Conservation (phyloP, 1,140 invertebrate genomes). For the Tetraneura akinire region DNA sequence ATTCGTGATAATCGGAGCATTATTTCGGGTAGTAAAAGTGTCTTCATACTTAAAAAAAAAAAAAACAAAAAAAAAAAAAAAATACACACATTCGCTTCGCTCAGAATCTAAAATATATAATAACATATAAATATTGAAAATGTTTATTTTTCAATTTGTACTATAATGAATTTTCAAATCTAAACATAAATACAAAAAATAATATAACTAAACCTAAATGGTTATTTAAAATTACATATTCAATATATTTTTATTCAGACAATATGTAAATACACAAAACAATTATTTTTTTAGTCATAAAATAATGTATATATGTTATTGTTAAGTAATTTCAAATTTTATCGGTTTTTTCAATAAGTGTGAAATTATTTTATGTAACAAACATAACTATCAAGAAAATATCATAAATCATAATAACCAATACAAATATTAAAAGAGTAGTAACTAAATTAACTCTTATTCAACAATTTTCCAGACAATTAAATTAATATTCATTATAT, state of each 20-base stretch:
- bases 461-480: neutral
- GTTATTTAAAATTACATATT: neutral
- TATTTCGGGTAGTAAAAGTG: no score
- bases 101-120: no score
- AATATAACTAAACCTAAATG: neutral
- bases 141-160: no score
- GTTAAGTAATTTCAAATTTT: neutral
- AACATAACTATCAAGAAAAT: neutral
- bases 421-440: neutral
- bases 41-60: no score
- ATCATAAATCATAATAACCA: neutral
- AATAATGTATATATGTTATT: neutral
- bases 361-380: constrained; percentile 7
- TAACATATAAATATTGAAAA: no score
- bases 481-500: neutral
- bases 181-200: neutral
- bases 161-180: no score
- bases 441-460: neutral
- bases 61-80: no score
- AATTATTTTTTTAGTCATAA: neutral
- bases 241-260: neutral
- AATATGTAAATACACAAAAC: constrained; percentile 10
- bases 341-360: constrained; percentile 18
- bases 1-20: no score
- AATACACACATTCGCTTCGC: no score